A percentile compares a stretch with the other conserved stretches of the same genome.
Evolutionary conservation across 2,797 vertebrate genomes (phyloP).

Genomic region (Notamacropus eugenii): DNA sequence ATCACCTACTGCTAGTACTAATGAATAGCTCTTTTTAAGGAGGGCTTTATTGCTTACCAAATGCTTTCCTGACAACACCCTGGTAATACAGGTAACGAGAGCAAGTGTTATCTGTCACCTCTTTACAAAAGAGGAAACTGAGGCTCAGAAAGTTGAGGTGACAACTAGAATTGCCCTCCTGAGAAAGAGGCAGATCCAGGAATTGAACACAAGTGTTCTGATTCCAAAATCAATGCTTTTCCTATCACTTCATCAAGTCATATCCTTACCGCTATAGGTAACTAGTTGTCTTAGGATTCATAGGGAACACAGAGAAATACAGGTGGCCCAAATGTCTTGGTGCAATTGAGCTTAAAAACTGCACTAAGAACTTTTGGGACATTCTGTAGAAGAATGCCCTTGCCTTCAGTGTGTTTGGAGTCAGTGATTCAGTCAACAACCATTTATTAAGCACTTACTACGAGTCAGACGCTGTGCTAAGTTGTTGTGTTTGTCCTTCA

Average conservation of each 20-base stretch:
- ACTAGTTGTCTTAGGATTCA: background rate
- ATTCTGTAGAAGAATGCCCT: background rate
- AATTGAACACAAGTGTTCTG: background rate
- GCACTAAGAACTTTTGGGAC: background rate
- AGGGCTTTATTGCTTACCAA: background rate
- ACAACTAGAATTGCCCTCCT: background rate
- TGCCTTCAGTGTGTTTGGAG: background rate
- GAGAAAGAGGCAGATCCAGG: background rate
- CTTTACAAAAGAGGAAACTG: background rate
- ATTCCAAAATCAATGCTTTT: background rate
- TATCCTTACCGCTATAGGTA: background rate
- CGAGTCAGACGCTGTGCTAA: background rate
- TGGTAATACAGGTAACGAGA: background rate
- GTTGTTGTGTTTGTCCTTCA: background rate
- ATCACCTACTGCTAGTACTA: constrained; percentile 11
- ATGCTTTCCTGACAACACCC: background rate
- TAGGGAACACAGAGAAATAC: background rate
- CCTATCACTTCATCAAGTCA: background rate
- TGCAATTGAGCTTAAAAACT: background rate
- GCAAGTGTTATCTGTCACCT: background rate
- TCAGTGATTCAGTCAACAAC: background rate
- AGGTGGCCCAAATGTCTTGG: background rate
- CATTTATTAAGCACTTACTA: background rate
- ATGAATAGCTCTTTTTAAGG: background rate
- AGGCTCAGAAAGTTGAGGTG: background rate